Percentiles rank a stretch among this genome's conserved stretches.
These are phyloP conservation scores for Enteromius fasciolatus DNA, from an alignment of 2,797 vertebrate species.

Conservation along the genomic window DNA sequence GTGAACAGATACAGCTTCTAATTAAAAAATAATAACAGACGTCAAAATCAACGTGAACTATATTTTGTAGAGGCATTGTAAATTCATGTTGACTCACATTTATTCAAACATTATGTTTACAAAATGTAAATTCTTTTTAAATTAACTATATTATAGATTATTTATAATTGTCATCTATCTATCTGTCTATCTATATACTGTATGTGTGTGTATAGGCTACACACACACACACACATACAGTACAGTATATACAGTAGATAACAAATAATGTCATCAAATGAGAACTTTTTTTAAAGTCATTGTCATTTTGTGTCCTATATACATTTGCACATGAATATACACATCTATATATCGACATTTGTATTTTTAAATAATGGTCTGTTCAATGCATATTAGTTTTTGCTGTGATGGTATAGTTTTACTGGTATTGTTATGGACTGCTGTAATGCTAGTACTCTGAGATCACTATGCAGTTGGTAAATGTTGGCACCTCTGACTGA, in stretches of 20 bases:
- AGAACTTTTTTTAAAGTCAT: too few species aligned
- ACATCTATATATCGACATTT: not conserved
- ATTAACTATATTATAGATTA: too few species aligned
- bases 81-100: too few species aligned
- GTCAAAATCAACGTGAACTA: not conserved
- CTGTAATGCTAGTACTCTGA: not conserved
- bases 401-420: not conserved
- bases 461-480: not conserved
- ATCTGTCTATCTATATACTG: too few species aligned
- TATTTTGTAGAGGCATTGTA: not conserved
- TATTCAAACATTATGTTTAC: too few species aligned
- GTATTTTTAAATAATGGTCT: not conserved
- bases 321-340: not conserved
- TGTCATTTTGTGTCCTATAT: not conserved
- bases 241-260: too few species aligned
- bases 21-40: not conserved
- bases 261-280: too few species aligned
- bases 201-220: too few species aligned
- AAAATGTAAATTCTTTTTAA: too few species aligned
- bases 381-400: not conserved
- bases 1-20: not conserved
- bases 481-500: constrained; percentile 1
- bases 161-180: too few species aligned
- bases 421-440: not conserved
- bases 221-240: too few species aligned